A percentile compares a stretch with the other conserved stretches of the same genome.
These are phyloP conservation scores for Ardeotis arabs DNA, from an alignment of 2,113 vertebrate species.

Conservation along the genomic window DNA sequence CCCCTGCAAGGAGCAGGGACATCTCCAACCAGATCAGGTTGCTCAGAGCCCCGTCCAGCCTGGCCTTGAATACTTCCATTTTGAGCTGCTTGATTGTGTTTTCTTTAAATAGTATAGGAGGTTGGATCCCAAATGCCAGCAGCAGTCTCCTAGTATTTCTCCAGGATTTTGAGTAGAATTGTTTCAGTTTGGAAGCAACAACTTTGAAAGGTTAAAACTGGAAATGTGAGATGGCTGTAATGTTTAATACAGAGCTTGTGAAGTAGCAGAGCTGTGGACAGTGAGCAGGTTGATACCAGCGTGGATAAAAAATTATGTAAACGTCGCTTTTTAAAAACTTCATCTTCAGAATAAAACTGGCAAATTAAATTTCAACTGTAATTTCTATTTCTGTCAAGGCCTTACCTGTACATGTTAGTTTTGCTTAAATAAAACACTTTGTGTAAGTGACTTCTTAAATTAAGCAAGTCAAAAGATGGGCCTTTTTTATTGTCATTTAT, in stretches of 20 bases:
- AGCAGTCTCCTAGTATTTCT: neutral
- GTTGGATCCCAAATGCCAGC: neutral
- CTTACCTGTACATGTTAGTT: neutral
- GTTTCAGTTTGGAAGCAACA: neutral
- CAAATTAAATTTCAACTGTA: neutral
- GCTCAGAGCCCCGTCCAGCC: no score
- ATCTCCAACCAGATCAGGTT: no score
- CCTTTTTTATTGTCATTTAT: neutral
- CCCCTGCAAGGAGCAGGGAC: no score
- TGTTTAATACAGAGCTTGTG: neutral
- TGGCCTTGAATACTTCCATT: no score
- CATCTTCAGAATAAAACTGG: neutral
- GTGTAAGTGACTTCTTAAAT: neutral
- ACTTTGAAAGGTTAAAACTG: neutral
- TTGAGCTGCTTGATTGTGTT: neutral
- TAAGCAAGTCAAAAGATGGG: neutral
- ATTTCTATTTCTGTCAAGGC: neutral
- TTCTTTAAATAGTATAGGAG: neutral
- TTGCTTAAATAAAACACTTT: neutral
- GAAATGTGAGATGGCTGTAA: neutral
- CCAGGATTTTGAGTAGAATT: neutral
- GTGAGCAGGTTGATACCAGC: neutral
- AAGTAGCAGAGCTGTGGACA: neutral
- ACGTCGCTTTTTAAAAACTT: neutral
- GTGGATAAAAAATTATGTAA: neutral